Evolutionary conservation across 2,113 vertebrate genomes (phyloP), one percentile per base, ranked within the genome.

Genomic region (Edolisoma coerulescens): DNA sequence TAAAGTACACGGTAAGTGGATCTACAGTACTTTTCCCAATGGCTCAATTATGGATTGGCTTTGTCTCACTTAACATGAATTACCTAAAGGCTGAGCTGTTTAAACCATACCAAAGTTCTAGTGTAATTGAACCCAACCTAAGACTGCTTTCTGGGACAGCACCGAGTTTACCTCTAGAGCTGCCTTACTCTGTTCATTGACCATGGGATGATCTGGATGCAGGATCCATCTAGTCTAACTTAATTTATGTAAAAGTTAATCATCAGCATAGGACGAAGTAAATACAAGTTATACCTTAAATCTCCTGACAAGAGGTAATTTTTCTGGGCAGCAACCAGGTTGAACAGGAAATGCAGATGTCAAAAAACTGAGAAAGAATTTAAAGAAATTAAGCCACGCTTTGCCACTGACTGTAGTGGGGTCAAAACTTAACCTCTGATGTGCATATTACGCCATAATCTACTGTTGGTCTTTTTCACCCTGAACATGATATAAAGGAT

Each of bases 1-100:
- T 53, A 35, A 73, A 65, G 19, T 45, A 44, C 11, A 35, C 4
- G 13, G 35, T 60, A 60, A 87, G 24, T 26, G 23, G 41, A 68
- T 41, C 27, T 60, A n/a, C 9, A 7, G 35, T 49, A 65, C 22
- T 42, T 24, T 73, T 87, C 60, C 0, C 0, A 47, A 6, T 4
- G 22, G 7, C 11, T 75, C 57, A 50, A 41, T 81, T 59, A 42
- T 22, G 12, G 26, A 56, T 37, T 57, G 35, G 3, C 11, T 75
- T 78, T 80, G 6, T 76, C 30, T 79, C 7, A 22, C 14, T 28
- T 65, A 26, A 27, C 8, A 42, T 19, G 5, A 50, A 44, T 69
- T 41, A 5, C 13, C 52, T 86, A 41, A 80, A 84, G 32, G 11
- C 23, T 85, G 17, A 83, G 35, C 16, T 47, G 10, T 37, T 91